Evolutionary conservation across 2,797 vertebrate genomes (phyloP), one percentile per base, ranked within the genome.

Genomic region (Enoplosus armatus): DNA sequence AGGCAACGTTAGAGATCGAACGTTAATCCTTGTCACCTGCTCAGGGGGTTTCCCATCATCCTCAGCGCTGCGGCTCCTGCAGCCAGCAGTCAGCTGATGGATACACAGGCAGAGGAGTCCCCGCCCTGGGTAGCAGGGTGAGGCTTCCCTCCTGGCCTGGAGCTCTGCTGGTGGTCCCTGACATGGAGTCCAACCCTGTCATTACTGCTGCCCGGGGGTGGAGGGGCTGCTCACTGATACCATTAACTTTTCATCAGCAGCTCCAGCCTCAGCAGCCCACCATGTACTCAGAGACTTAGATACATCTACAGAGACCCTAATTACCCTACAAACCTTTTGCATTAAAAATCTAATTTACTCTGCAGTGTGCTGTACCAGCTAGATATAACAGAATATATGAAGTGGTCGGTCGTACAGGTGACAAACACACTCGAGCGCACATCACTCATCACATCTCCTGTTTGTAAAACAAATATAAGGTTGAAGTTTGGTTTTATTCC

Each of bases 231-330:
- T 74, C 39, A 5, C 54, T 70, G 76, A 64, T 43, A 61, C 39
- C 68, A 90, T 87, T 90, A 86, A 87, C 65, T 80, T 86, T 89
- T 89, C 75, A 89, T 87, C 73, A 87, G 76, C 72, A 73, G 35
- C 75, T 65, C 64, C 3, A 9, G 47, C 69, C 43, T 24, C 43
- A 27, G 63, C 68, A 31, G 41, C 60, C 50, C 48, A 9, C 59
- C 11, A 60, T 61, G 24, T 39, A 10, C 26, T 43, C 12, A 63
- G 9, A 61, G 18, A 47, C 8, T n/a, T n/a, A n/a, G n/a, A n/a
- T n/a, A 24, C 4, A 75, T 54, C 9, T 24, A 9, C 18, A 45
- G 18, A 41, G 29, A 69, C 8, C 4, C 26, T 55, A 7, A n/a
- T 33, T 51, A 31, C 7, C 7, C 35, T n/a, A 12, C 27, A 33